phyloP scores from a whole-genome alignment of 2,888 invertebrate genomes.

The Neria commutata region DNA sequence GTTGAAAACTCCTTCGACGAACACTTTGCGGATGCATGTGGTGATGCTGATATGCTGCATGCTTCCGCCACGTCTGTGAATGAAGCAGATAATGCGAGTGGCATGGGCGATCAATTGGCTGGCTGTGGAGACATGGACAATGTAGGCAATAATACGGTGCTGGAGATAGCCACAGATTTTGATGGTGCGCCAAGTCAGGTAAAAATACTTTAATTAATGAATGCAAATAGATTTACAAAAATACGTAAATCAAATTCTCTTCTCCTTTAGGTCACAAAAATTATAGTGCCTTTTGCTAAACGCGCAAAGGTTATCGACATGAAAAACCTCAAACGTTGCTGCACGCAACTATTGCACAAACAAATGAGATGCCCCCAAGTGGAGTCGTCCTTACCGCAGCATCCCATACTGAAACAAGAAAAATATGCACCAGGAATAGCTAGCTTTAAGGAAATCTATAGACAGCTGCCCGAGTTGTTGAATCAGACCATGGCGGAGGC shows the following conservation, averaged over 20 bases:
- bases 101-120: slow-evolving; percentile 57
- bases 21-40: slow-evolving; percentile 15
- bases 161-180: slow-evolving; percentile 66
- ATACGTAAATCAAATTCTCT: no score
- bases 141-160: slow-evolving; percentile 47
- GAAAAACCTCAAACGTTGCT: slow-evolving; percentile 78
- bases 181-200: slow-evolving; percentile 70
- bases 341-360: slow-evolving; percentile 69
- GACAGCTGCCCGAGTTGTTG: slow-evolving; percentile 66
- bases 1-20: slow-evolving; percentile 30
- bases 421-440: slow-evolving; percentile 61
- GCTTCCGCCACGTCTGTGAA: slow-evolving; percentile 20
- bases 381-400: slow-evolving; percentile 37
- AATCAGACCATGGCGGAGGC: slow-evolving; percentile 71
- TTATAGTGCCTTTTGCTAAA: slow-evolving; percentile 79
- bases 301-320: slow-evolving; percentile 87
- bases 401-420: slow-evolving; percentile 40
- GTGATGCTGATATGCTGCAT: background rate
- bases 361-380: slow-evolving; percentile 38
- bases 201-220: slow-evolving; percentile 12
- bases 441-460: slow-evolving; percentile 67
- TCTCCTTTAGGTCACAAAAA: slow-evolving; percentile 62
- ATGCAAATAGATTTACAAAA: no score
- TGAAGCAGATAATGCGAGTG: background rate
- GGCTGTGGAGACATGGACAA: slow-evolving; percentile 42